Conservation (phyloP, 2,113 vertebrate species). For the Pseudorasbora parva region DNA sequence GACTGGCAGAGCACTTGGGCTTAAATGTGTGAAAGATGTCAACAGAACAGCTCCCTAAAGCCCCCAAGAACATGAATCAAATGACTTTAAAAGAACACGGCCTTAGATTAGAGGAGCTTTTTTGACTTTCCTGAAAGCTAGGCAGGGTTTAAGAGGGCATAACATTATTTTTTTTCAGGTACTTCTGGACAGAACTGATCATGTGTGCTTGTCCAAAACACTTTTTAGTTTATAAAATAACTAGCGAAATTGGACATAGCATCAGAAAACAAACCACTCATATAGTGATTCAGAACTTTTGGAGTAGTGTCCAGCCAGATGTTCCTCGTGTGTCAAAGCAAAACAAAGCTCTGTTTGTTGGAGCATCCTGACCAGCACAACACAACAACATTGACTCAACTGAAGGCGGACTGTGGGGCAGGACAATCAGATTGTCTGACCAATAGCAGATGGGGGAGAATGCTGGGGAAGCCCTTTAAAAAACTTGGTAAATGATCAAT, state of each 20-base stretch:
- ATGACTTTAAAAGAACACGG: background rate
- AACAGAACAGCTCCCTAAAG: slow-evolving; percentile 34
- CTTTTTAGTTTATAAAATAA: background rate
- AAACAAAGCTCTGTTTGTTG: slow-evolving; percentile 18
- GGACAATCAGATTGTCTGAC: background rate
- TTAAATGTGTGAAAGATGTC: slow-evolving; percentile 38
- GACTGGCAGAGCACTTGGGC: slow-evolving; percentile 38
- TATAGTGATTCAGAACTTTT: background rate
- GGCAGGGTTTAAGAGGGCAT: background rate
- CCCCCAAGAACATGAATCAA: slow-evolving; percentile 37
- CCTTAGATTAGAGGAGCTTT: slow-evolving; percentile 25
- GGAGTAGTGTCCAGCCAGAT: background rate
- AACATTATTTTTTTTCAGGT: background rate
- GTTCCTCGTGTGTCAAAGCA: background rate
- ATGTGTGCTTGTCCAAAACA: background rate
- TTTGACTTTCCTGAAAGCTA: slow-evolving; percentile 7
- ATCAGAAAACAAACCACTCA: background rate
- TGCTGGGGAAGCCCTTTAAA: background rate
- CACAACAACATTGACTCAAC: background rate
- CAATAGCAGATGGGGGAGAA: background rate
- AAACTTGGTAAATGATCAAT: background rate
- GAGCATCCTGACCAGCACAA: background rate
- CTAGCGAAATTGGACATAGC: background rate
- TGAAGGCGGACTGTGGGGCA: background rate
- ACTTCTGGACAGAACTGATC: background rate